These are phyloP conservation scores for Caradrina kadenii DNA, from an alignment of 2,888 invertebrate species.

Conservation along the genomic window DNA sequence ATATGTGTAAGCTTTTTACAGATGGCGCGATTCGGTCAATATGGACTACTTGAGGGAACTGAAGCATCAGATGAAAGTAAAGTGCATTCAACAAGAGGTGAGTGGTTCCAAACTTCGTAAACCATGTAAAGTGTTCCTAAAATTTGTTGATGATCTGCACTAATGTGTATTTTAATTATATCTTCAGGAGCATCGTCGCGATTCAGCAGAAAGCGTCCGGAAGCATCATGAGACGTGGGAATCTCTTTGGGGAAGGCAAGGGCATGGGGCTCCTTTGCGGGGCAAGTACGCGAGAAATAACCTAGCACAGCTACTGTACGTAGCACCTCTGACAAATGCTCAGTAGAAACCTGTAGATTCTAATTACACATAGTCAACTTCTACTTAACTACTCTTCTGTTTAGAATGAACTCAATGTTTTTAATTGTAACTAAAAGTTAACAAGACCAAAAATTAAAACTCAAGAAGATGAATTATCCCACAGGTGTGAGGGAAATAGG, in stretches of 20 bases:
- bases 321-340: constrained; percentile 74
- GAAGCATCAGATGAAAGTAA: constrained; percentile 85
- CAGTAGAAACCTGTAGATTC: constrained; percentile 43
- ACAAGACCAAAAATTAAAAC: constrained; percentile 9
- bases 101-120: constrained; percentile 23
- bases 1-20: constrained; percentile 59
- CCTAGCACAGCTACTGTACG: constrained; percentile 82
- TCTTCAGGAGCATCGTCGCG: constrained; percentile 89
- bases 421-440: not conserved
- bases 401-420: not conserved
- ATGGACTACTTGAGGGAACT: constrained; percentile 82
- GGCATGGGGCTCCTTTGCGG: constrained; percentile 91
- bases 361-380: constrained; percentile 4
- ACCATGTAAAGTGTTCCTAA: not conserved
- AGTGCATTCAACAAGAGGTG: constrained; percentile 83
- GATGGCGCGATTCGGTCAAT: constrained; percentile 86
- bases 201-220: constrained; percentile 92
- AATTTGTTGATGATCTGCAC: not conserved
- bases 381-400: not conserved
- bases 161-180: not conserved
- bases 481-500: constrained; percentile 7
- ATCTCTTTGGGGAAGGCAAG: constrained; percentile 95
- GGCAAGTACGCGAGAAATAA: constrained; percentile 87
- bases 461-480: constrained; percentile 12
- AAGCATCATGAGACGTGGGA: constrained; percentile 94